Conservation (phyloP, 2,113 vertebrate species). For the Mesoclemmys tuberculata region DNA sequence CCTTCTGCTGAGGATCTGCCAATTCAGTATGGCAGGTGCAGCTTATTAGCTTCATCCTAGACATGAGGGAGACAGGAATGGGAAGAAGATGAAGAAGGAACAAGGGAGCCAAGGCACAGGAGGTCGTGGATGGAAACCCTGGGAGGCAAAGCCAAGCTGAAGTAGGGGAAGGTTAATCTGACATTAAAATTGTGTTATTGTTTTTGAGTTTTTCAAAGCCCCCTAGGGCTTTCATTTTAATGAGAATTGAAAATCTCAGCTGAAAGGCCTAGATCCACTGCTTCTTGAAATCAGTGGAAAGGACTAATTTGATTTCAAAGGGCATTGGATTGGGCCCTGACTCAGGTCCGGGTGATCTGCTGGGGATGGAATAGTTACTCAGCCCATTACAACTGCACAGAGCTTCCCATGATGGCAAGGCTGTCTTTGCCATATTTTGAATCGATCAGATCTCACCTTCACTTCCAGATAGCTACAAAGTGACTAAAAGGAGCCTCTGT, state of each 20-base stretch:
- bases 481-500: conserved; percentile 10
- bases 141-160: neutral
- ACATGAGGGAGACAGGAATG: neutral
- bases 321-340: neutral
- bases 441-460: neutral
- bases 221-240: neutral
- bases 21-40: neutral
- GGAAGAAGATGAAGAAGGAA: neutral
- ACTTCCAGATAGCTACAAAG: neutral
- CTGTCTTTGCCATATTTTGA: neutral
- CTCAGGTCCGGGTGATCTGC: neutral
- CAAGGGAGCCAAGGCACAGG: neutral
- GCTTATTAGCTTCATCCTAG: neutral
- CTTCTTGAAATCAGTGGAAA: neutral
- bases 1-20: neutral
- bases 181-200: neutral
- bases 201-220: neutral
- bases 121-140: neutral
- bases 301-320: neutral
- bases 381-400: neutral
- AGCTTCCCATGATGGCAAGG: neutral
- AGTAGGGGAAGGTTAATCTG: neutral
- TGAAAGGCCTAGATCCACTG: neutral
- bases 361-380: neutral
- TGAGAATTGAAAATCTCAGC: neutral